Base-by-base conservation (phyloP, 2,888 invertebrate species). In the Tholera decimalis region DNA sequence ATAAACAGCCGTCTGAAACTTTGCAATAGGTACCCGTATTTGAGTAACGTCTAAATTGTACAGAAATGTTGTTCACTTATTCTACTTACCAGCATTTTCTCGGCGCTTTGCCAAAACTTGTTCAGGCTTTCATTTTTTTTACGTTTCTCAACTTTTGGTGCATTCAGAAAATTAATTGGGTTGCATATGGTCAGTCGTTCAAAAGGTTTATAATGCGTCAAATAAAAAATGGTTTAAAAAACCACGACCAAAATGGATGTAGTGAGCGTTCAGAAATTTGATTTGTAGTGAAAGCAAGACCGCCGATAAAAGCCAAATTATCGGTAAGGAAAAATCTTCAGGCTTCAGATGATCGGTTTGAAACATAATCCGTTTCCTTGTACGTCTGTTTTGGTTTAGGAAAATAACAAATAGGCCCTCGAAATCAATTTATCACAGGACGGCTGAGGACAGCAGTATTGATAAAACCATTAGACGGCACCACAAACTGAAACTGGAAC, bases 41-140 rank as follows among this genome's bases (percentile, higher is more conserved):
- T 76, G 73, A 71, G 58, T 62, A 71, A 69, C 54, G 51, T 53
- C 65, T 72, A 72, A 69, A 76, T 79, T 72, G 68, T 57, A 58
- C 43, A 56, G 55, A 59, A 79, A 71, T 73, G 62, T 66, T 73
- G 61, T 69, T 80, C 78, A 51, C 64, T 72, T 78, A 72, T 57
- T 69, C 53, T 67, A 66, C 60, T 81, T 44, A 53, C 46, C 18
- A 61, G 46, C 30, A 55, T 71, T 75, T 72, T 73, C 60, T 70
- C 58, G 80, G 80, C 82, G 39, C 65, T 44, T 61, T 82, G 82
- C 80, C 80, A 80, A 55, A 73, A 68, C 24, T 73, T 66, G 46
- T 56, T 37, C 47, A n/a, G 15, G 43, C 33, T 46, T 55, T 57
- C 44, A 2, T 54, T 63, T 65, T 73, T 55, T 61, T 57, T n/a